phyloP scores from a whole-genome alignment of 2,888 invertebrate species.

The Agonum fuliginosum region DNA sequence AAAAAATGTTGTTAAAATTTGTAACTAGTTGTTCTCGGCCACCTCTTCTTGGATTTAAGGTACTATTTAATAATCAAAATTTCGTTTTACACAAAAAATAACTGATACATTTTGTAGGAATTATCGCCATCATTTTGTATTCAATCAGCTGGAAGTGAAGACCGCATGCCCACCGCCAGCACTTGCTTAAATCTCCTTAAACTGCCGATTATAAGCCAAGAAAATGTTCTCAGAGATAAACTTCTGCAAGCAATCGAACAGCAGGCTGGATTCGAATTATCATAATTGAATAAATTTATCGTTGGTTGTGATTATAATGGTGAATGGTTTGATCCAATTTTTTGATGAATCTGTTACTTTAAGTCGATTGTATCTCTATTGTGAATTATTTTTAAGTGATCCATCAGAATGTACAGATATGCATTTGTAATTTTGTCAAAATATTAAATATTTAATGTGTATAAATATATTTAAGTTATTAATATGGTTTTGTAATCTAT shows the following conservation, averaged over 20 bases:
- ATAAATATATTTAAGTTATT: conserved; percentile 57
- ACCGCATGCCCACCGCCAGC: conserved; percentile 95
- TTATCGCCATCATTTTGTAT: conserved; percentile 97
- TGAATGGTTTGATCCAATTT: conserved; percentile 23
- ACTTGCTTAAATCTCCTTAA: conserved; percentile 99
- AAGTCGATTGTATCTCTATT: conserved; percentile 18
- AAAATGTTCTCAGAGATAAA: conserved; percentile 86
- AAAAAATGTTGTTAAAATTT: conserved; percentile 93
- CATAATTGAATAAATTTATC: conserved; percentile 75
- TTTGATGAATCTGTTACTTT: not conserved
- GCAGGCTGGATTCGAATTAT: conserved; percentile 96
- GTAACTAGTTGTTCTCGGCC: conserved; percentile 98
- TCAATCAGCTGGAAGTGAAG: conserved; percentile 92
- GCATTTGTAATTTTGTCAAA: conserved; percentile 53
- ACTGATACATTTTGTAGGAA: conserved; percentile 77
- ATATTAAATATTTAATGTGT: conserved; percentile 44
- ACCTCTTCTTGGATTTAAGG: conserved; percentile 97
- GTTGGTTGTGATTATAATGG: conserved; percentile 23
- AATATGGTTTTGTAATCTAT: conserved; percentile 9
- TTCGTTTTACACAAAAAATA: not conserved
- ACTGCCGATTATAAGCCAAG: conserved; percentile 91
- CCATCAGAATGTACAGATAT: conserved; percentile 48
- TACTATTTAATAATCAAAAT: conserved; percentile 68
- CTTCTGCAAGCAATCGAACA: conserved; percentile 95
- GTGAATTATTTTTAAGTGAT: conserved; percentile 13